A percentile compares a stretch with the other conserved stretches of the same genome.
phyloP scores from a whole-genome alignment of 35 echinoderm and acorn worm species.

The Diadema setosum region DNA sequence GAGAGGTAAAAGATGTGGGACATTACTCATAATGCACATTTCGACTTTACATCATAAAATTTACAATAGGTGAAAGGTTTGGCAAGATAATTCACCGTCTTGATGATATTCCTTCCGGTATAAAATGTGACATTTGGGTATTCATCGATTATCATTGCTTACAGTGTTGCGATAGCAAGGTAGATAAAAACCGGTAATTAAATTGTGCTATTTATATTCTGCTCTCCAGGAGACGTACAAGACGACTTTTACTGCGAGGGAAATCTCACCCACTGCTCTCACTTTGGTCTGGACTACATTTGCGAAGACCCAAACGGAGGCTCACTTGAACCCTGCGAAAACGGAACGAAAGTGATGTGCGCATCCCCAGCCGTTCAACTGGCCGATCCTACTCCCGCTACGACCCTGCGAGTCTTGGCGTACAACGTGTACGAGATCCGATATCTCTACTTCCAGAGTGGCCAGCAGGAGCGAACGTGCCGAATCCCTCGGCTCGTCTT shows the following conservation, averaged over 20 bases:
- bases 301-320: constrained; percentile 41
- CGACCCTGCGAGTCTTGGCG: constrained; percentile 34
- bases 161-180: too few relatives aligned
- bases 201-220: background rate
- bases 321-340: constrained; percentile 12
- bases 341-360: constrained; percentile 49
- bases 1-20: too few relatives aligned
- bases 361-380: constrained; percentile 10
- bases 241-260: constrained; percentile 44
- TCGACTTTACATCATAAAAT: too few relatives aligned
- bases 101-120: too few relatives aligned
- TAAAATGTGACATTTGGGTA: too few relatives aligned
- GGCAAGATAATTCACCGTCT: too few relatives aligned
- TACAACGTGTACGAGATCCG: constrained; percentile 78
- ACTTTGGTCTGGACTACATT: constrained; percentile 44
- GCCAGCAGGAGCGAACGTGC: constrained; percentile 69
- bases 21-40: too few relatives aligned
- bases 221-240: constrained; percentile 54
- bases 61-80: too few relatives aligned
- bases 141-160: too few relatives aligned
- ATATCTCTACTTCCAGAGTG: constrained; percentile 25
- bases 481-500: constrained; percentile 46
- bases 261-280: background rate
- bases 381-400: constrained; percentile 15
- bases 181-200: too few relatives aligned